These are phyloP conservation scores for Tenrec ecaudatus DNA, from an alignment of 2,113 vertebrate species.

Conservation along the genomic window DNA sequence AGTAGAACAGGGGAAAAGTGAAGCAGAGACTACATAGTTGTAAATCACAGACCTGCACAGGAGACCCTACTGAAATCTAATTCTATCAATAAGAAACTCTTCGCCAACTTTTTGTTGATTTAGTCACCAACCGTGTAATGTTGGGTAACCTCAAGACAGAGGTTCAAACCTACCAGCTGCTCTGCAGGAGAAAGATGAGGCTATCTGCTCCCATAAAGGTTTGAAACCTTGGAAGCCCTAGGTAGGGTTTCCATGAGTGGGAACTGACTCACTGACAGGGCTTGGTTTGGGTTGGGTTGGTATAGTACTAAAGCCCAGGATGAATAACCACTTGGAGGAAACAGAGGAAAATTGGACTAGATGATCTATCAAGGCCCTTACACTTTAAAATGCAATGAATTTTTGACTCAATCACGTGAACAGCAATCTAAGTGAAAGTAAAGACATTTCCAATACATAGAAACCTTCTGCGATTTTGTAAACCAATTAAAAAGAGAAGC, in stretches of 20 bases:
- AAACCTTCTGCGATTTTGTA: neutral
- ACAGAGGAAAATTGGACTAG: neutral
- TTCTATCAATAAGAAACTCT: conserved; percentile 37
- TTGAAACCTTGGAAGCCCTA: no score
- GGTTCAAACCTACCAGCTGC: no score
- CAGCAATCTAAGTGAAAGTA: neutral
- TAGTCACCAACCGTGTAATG: neutral
- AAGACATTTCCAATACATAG: neutral
- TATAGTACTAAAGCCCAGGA: neutral
- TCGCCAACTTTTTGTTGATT: conserved; percentile 5
- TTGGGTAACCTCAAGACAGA: no score
- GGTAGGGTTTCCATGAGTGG: no score
- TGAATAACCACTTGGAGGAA: neutral
- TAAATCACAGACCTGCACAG: neutral
- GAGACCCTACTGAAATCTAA: conserved; percentile 1
- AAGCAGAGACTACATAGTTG: conserved; percentile 40
- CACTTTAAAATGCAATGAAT: neutral
- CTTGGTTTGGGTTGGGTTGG: no score
- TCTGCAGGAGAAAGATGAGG: no score
- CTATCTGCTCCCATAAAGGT: no score
- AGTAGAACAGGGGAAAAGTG: conserved; percentile 39
- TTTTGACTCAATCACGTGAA: neutral
- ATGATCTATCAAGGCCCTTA: neutral
- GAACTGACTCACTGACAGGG: neutral
- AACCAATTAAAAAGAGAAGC: neutral